Evolutionary conservation across 2,888 invertebrate genomes (phyloP), one percentile per base, ranked within the genome.

Genomic region (Andrena bucephala): DNA sequence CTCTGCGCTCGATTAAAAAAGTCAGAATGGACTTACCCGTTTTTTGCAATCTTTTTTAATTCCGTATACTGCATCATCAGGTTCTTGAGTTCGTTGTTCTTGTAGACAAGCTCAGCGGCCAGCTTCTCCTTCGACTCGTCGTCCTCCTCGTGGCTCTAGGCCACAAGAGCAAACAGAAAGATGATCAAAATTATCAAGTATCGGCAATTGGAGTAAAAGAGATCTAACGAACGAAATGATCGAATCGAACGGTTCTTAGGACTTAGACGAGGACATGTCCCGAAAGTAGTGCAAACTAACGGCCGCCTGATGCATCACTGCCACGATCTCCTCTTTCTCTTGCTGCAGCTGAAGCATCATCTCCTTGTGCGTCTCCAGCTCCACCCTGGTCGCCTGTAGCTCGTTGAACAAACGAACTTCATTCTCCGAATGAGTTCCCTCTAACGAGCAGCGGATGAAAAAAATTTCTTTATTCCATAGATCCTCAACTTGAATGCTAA

Each of bases 401-500:
- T 95, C 95, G 87, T 94, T 94, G 94, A 94, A 95, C 80, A 95
- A 91, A 65, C 94, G 94, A 0, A 95, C 94, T 90, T 95, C 95
- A 84, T 94, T 94, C 54, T 95, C 94, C 13, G 91, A 83, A 20
- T 91, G 88, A 54, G 71, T 77, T 1, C 85, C 85, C 36, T 89
- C 91, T 89, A 27, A 6, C 20, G 54, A 29, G 24, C n/a, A 71
- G 67, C 24, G 20, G 20, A 27, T 2, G n/a, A n/a, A 27, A 27
- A 10, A 24, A 27, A 1, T 27, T 42, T 16, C 13, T 42, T 42
- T 42, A 42, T 16, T 42, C 42, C 42, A 42, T 42, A 42, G 42
- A 42, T 42, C 42, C 16, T 42, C 42, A 5, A 5, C 42, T 16
- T 0, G 42, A 4, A 42, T 42, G 42, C 13, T 42, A 42, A 13